Evolutionary conservation across 2,797 vertebrate genomes (phyloP).

Genomic region (Sebastes ruberrimus): DNA sequence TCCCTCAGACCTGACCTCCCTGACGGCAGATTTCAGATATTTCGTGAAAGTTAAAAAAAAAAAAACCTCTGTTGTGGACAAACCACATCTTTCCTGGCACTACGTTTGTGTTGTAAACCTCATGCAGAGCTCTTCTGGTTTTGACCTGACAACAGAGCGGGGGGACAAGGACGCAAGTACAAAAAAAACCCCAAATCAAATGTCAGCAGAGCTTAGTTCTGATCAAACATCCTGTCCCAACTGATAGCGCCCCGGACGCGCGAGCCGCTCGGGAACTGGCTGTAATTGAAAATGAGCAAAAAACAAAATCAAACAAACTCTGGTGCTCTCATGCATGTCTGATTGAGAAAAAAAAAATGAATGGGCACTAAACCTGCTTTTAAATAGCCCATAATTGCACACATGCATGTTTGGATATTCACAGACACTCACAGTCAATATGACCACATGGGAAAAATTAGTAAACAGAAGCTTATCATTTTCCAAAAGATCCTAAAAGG

Average conservation of each 20-base stretch:
- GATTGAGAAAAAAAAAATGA: not conserved
- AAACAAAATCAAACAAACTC: slow-evolving; percentile 60
- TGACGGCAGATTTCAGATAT: slow-evolving; percentile 21
- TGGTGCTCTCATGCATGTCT: slow-evolving; percentile 17
- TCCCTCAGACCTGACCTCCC: slow-evolving; percentile 25
- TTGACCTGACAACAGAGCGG: slow-evolving; percentile 60
- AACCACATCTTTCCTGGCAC: not conserved
- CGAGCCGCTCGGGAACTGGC: slow-evolving; percentile 25
- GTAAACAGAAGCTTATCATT: slow-evolving; percentile 78
- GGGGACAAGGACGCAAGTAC: slow-evolving; percentile 53
- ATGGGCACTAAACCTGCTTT: slow-evolving; percentile 22
- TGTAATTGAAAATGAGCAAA: slow-evolving; percentile 55
- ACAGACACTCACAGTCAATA: slow-evolving; percentile 8
- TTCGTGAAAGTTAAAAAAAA: slow-evolving; percentile 14
- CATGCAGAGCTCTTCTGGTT: slow-evolving; percentile 52
- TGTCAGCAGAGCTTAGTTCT: slow-evolving; percentile 69
- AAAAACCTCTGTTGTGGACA: not conserved
- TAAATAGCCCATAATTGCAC: slow-evolving; percentile 13
- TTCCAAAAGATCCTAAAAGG: slow-evolving; percentile 72
- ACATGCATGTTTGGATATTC: not conserved
- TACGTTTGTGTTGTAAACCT: slow-evolving; percentile 14
- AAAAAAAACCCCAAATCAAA: slow-evolving; percentile 22
- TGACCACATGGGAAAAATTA: slow-evolving; percentile 62
- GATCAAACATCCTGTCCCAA: slow-evolving; percentile 73
- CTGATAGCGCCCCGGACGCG: slow-evolving; percentile 49